A percentile compares a stretch with the other conserved stretches of the same genome.
These are phyloP conservation scores for Virgularia gustaviana DNA, from an alignment of 92 coral and sea anemone genomes.

Conservation along the genomic window DNA sequence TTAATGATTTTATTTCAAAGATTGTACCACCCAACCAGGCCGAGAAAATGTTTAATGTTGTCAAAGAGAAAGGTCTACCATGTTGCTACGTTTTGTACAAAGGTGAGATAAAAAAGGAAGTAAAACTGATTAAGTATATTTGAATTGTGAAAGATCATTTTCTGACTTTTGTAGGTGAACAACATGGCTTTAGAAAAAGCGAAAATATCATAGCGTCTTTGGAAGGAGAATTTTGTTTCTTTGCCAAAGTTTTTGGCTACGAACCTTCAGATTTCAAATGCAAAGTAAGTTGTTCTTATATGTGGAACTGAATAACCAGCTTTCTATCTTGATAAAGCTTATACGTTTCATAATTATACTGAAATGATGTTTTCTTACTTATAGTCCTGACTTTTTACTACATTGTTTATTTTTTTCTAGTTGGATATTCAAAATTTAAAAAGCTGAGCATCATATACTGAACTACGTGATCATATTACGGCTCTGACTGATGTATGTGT, in stretches of 20 bases:
- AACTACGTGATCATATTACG: too few relatives aligned
- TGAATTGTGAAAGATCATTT: neutral
- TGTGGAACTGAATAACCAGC: too few relatives aligned
- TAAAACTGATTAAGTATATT: neutral
- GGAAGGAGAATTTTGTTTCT: slow-evolving; percentile 90
- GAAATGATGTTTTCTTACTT: neutral
- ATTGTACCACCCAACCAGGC: slow-evolving; percentile 86
- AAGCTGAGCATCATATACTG: neutral
- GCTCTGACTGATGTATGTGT: too few relatives aligned
- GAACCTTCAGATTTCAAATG: slow-evolving; percentile 73
- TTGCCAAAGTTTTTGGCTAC: slow-evolving; percentile 76
- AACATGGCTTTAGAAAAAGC: slow-evolving; percentile 83
- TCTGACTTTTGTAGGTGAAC: slow-evolving; percentile 70
- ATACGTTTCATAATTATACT: neutral
- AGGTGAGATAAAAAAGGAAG: too few relatives aligned
- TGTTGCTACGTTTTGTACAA: slow-evolving; percentile 72
- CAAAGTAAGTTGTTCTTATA: slow-evolving; percentile 61
- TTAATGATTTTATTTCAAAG: slow-evolving; percentile 45
- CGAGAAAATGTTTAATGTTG: slow-evolving; percentile 73
- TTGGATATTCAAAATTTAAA: slow-evolving; percentile 27
- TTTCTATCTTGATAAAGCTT: too few relatives aligned
- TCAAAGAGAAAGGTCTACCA: slow-evolving; percentile 67
- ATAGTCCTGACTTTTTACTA: neutral
- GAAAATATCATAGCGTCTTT: slow-evolving; percentile 71
- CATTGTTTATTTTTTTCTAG: neutral